Percentiles rank a stretch among this genome's conserved stretches.
These are phyloP conservation scores for Telenomus remus DNA, from an alignment of 1,140 invertebrate genomes.

Conservation along the genomic window DNA sequence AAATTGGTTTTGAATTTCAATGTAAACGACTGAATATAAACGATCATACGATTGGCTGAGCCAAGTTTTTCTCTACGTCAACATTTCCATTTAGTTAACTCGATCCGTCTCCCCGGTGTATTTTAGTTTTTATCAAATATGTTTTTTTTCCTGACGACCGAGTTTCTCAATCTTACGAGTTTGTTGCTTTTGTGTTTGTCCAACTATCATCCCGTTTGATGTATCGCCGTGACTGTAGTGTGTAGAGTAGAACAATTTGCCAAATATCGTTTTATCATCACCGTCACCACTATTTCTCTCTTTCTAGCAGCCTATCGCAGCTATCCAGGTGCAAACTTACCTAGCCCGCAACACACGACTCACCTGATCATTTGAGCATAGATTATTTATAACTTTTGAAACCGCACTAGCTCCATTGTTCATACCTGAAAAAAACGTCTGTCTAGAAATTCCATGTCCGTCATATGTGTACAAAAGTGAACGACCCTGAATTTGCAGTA, in stretches of 20 bases:
- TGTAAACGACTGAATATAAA: conserved; percentile 11
- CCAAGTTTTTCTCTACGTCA: conserved; percentile 56
- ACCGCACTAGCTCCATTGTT: conserved; percentile 57
- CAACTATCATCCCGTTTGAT: conserved; percentile 72
- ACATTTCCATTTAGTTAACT: conserved; percentile 49
- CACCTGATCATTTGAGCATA: conserved; percentile 71
- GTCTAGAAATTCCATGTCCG: background rate
- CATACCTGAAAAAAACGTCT: background rate
- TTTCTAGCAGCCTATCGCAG: conserved; percentile 77
- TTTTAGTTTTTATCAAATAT: conserved; percentile 53
- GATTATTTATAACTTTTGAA: conserved; percentile 62
- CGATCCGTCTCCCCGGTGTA: conserved; percentile 35
- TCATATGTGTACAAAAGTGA: conserved; percentile 5
- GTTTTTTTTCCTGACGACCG: conserved; percentile 43
- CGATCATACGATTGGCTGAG: conserved; percentile 51
- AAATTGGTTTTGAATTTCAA: background rate
- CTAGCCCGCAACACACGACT: conserved; percentile 75
- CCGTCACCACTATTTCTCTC: conserved; percentile 76
- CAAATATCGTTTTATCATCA: conserved; percentile 74
- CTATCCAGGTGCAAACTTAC: conserved; percentile 75
- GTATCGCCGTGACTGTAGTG: conserved; percentile 70
- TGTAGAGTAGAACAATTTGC: conserved; percentile 74
- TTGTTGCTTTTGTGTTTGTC: conserved; percentile 75
- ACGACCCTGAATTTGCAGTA: conserved; percentile 38
- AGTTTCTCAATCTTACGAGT: conserved; percentile 61